Evolutionary conservation across 2,113 vertebrate species (phyloP).

Genomic region (Archilochus colubris): DNA sequence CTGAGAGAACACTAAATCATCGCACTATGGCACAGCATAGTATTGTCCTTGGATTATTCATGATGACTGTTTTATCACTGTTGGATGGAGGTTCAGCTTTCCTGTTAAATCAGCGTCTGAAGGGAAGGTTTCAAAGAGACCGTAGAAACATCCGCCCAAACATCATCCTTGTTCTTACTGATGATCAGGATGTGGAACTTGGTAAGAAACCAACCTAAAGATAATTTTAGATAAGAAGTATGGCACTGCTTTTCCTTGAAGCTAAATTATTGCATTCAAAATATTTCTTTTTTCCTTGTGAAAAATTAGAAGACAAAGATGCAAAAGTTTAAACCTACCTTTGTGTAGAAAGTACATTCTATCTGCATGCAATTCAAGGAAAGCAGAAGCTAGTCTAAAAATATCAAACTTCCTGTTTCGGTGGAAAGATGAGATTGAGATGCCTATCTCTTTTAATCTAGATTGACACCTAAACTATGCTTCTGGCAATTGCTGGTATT

Average conservation of each 20-base stretch:
- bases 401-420: background rate
- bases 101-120: constrained; percentile 85
- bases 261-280: background rate
- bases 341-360: background rate
- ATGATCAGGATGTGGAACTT: constrained; percentile 96
- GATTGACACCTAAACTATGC: background rate
- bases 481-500: background rate
- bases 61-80: constrained; percentile 73
- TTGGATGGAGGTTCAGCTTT: constrained; percentile 79
- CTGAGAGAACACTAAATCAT: background rate
- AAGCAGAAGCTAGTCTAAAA: background rate
- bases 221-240: background rate
- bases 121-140: constrained; percentile 92
- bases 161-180: constrained; percentile 95
- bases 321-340: background rate
- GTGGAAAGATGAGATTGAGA: background rate
- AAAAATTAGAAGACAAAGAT: background rate
- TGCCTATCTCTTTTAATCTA: background rate
- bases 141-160: constrained; percentile 96
- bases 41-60: constrained; percentile 78
- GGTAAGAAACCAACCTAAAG: constrained; percentile 76
- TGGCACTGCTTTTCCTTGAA: background rate
- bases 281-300: background rate
- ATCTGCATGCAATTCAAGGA: background rate
- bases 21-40: constrained; percentile 68